Evolutionary conservation across 2,888 invertebrate species (phyloP).

Genomic region (Chironomus riparius): DNA sequence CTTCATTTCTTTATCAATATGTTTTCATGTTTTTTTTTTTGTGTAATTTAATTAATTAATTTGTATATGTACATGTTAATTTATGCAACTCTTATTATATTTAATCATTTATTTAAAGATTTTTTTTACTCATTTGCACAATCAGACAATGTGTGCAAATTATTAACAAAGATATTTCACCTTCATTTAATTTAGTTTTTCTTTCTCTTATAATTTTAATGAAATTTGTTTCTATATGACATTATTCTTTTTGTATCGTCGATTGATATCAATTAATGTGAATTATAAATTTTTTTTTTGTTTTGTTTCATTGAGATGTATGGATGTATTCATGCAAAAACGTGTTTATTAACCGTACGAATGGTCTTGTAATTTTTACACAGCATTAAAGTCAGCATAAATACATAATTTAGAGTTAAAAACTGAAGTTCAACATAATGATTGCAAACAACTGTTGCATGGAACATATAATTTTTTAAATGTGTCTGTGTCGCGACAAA

Average conservation of each 20-base stretch:
- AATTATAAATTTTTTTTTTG: too few relatives aligned
- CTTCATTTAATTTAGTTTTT: not conserved
- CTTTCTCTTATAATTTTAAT: too few relatives aligned
- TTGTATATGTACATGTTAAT: not conserved
- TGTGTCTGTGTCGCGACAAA: too few relatives aligned
- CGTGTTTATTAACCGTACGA: too few relatives aligned
- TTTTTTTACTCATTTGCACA: not conserved
- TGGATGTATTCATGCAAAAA: too few relatives aligned
- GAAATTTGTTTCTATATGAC: not conserved
- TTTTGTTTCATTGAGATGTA: too few relatives aligned
- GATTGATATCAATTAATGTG: not conserved
- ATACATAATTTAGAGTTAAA: not conserved
- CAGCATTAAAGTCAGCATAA: not conserved
- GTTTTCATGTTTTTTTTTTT: not conserved
- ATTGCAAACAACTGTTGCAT: too few relatives aligned
- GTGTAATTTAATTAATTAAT: not conserved
- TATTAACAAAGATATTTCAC: not conserved
- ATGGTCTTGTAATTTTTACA: not conserved
- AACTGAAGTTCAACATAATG: too few relatives aligned
- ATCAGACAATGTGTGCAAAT: not conserved
- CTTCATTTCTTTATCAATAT: not conserved
- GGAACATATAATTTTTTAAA: too few relatives aligned
- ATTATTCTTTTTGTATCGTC: not conserved
- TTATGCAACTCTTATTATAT: not conserved
- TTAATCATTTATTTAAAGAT: not conserved